Evolutionary conservation across 2,113 vertebrate species (phyloP).

Genomic region (Hippocampus mohnikei): DNA sequence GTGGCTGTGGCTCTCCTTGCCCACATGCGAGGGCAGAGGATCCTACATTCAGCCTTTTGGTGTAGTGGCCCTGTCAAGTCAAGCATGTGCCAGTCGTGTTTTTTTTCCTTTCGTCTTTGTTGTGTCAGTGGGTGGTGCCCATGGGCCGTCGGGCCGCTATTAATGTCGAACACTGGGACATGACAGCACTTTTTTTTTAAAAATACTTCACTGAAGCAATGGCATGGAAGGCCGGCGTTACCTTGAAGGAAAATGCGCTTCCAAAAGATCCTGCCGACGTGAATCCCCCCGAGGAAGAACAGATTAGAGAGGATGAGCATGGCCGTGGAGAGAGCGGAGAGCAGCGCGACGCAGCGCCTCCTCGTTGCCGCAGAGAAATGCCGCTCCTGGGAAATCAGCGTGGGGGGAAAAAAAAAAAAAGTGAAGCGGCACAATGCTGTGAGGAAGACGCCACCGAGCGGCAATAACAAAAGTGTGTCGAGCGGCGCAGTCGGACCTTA

Average conservation of each 20-base stretch:
- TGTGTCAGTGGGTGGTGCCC: too few relatives aligned
- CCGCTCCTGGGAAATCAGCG: conserved; percentile 71
- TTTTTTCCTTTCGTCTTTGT: too few relatives aligned
- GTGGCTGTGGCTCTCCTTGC: too few relatives aligned
- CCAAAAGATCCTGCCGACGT: conserved; percentile 89
- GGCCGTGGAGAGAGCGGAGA: conserved; percentile 85
- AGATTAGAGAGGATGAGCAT: conserved; percentile 96
- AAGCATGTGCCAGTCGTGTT: too few relatives aligned
- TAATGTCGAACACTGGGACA: too few relatives aligned
- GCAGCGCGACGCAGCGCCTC: conserved; percentile 80
- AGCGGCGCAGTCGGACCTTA: conserved; percentile 17
- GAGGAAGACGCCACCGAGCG: conserved; percentile 9
- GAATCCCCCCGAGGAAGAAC: conserved; percentile 90
- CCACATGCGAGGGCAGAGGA: too few relatives aligned
- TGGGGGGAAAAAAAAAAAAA: conserved; percentile 29
- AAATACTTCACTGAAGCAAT: too few relatives aligned
- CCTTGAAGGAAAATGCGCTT: conserved; percentile 89
- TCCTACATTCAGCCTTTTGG: too few relatives aligned
- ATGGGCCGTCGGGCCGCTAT: too few relatives aligned
- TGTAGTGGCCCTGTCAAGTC: too few relatives aligned
- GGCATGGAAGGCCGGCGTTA: conserved; percentile 37
- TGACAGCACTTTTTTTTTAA: too few relatives aligned
- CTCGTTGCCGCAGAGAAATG: conserved; percentile 74
- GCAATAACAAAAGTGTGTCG: conserved; percentile 25
- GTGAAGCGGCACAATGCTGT: conserved; percentile 5